Conservation (phyloP, 1,140 invertebrate genomes). For the Adelges cooleyi region DNA sequence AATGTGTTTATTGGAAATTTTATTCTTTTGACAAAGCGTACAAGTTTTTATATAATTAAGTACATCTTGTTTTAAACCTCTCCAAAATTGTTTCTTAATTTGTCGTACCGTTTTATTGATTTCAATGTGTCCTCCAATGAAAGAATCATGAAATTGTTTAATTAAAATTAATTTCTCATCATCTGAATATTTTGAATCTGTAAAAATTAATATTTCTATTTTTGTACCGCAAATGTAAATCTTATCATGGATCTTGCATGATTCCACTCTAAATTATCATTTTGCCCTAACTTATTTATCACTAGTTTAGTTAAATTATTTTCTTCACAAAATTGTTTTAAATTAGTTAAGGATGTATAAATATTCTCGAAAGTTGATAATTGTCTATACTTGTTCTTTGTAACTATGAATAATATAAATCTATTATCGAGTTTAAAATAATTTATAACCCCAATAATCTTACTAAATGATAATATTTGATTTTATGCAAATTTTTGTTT, state of each 20-base stretch:
- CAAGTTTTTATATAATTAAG: too few species aligned
- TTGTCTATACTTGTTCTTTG: background rate
- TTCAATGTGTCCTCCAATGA: slow-evolving; percentile 3
- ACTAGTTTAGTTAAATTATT: too few species aligned
- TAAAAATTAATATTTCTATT: background rate
- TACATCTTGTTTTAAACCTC: slow-evolving; percentile 22
- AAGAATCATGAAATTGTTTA: slow-evolving; percentile 28
- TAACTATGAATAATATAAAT: background rate
- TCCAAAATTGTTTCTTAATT: slow-evolving; percentile 8
- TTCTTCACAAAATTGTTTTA: too few species aligned
- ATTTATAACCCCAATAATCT: background rate
- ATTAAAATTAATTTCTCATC: too few species aligned
- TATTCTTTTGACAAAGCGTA: too few species aligned
- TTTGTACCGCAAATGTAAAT: background rate
- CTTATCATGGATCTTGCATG: too few species aligned
- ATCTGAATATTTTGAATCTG: background rate
- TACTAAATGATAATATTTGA: background rate
- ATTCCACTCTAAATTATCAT: too few species aligned
- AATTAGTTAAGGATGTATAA: too few species aligned
- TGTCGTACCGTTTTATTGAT: slow-evolving; percentile 1
- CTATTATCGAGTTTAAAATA: too few species aligned
- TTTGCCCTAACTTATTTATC: too few species aligned
- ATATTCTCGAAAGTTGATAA: too few species aligned
- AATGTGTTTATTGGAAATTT: slow-evolving; percentile 27
- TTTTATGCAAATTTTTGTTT: too few species aligned